These are phyloP conservation scores for Lethrus apterus DNA, from an alignment of 1,140 invertebrate genomes.

Conservation along the genomic window DNA sequence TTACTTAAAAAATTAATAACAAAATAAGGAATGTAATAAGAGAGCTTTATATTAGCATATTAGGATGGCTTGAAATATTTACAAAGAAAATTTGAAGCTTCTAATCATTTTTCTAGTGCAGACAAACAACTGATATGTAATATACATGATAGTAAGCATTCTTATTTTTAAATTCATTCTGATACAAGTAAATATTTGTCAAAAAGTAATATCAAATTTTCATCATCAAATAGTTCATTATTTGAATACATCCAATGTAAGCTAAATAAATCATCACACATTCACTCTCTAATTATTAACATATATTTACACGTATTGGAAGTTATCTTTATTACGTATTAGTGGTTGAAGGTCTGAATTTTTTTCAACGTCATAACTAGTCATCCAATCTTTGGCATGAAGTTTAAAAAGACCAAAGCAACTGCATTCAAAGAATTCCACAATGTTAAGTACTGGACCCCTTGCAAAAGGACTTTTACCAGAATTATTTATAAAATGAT, in stretches of 20 bases:
- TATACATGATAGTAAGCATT: background rate
- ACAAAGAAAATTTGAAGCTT: too few relatives aligned
- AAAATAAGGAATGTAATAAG: too few relatives aligned
- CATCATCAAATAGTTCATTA: background rate
- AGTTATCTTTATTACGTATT: constrained; percentile 54
- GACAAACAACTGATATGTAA: background rate
- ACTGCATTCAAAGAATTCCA: constrained; percentile 74
- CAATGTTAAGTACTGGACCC: constrained; percentile 71
- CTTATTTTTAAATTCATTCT: background rate
- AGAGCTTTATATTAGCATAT: too few relatives aligned
- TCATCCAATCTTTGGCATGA: constrained; percentile 49
- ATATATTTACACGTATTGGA: constrained; percentile 56
- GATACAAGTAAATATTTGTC: background rate
- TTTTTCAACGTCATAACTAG: constrained; percentile 44
- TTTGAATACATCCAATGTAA: background rate
- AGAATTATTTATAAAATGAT: constrained; percentile 72
- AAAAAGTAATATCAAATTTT: background rate
- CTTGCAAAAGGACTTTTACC: constrained; percentile 70
- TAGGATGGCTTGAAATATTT: too few relatives aligned
- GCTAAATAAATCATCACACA: background rate
- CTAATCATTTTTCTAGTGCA: too few relatives aligned
- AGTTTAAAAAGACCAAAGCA: constrained; percentile 67
- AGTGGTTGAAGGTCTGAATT: constrained; percentile 47
- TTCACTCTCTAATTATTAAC: background rate
- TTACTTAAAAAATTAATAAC: too few relatives aligned